A percentile compares a stretch with the other conserved stretches of the same genome.
Conservation (phyloP, 2,113 vertebrate species). For the Nibea albiflora region DNA sequence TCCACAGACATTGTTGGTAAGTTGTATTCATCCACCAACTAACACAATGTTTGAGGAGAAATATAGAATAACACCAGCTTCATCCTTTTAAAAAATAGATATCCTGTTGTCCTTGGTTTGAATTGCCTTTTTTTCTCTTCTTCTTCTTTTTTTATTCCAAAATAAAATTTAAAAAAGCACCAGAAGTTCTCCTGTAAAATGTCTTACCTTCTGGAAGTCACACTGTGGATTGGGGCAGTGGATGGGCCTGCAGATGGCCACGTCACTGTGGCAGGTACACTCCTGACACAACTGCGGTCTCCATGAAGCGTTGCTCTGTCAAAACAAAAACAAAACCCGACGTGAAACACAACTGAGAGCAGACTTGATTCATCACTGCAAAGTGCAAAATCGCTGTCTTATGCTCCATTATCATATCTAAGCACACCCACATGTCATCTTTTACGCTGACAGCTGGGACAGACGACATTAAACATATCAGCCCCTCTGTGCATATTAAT, state of each 20-base stretch:
- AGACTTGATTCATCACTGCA: not conserved
- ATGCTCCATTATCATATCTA: not conserved
- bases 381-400: not conserved
- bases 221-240: constrained; percentile 88
- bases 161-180: not conserved
- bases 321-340: constrained; percentile 16
- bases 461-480: constrained; percentile 1
- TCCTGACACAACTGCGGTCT: constrained; percentile 89
- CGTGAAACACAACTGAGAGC: constrained; percentile 3
- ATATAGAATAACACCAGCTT: not conserved
- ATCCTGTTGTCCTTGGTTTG: not conserved
- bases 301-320: constrained; percentile 92
- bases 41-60: not conserved
- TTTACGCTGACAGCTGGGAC: constrained; percentile 21
- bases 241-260: constrained; percentile 85
- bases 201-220: constrained; percentile 89
- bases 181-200: not conserved
- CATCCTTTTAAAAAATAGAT: not conserved
- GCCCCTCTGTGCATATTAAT: constrained; percentile 14
- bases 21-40: not conserved
- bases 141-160: not conserved
- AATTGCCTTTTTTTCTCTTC: not conserved
- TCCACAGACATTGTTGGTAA: not conserved
- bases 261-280: constrained; percentile 86
- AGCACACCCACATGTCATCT: constrained; percentile 13